A percentile compares a stretch with the other conserved stretches of the same genome.
Evolutionary conservation across 2,797 vertebrate genomes (phyloP).

Genomic region (Cossypha caffra): DNA sequence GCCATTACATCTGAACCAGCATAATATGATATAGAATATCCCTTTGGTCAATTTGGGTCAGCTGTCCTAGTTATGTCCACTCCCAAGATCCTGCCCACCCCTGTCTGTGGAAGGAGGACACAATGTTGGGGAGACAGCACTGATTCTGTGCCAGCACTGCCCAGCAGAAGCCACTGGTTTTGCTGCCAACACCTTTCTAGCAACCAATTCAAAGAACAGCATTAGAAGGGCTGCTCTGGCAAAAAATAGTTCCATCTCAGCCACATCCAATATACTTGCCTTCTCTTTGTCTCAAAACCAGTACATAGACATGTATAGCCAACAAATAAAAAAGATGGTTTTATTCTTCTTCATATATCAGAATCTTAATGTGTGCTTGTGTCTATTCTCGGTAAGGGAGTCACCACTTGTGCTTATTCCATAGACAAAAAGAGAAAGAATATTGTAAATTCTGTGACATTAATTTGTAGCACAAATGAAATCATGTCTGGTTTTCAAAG

Average conservation of each 20-base stretch:
- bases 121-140: neutral
- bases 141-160: neutral
- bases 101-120: neutral
- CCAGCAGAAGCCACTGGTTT: neutral
- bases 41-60: neutral
- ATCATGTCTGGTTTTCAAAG: neutral
- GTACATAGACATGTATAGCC: fast-evolving
- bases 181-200: neutral
- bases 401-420: neutral
- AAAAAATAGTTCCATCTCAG: neutral
- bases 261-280: neutral
- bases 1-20: neutral
- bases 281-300: neutral
- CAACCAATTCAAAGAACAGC: neutral
- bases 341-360: neutral
- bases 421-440: neutral
- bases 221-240: neutral
- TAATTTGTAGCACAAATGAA: neutral
- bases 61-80: neutral
- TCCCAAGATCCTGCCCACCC: neutral
- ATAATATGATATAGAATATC: neutral
- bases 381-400: neutral
- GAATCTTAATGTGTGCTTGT: neutral
- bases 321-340: neutral
- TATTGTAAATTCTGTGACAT: neutral